Evolutionary conservation across 1,140 invertebrate genomes (phyloP).

Genomic region (Cecropterus lyciades): DNA sequence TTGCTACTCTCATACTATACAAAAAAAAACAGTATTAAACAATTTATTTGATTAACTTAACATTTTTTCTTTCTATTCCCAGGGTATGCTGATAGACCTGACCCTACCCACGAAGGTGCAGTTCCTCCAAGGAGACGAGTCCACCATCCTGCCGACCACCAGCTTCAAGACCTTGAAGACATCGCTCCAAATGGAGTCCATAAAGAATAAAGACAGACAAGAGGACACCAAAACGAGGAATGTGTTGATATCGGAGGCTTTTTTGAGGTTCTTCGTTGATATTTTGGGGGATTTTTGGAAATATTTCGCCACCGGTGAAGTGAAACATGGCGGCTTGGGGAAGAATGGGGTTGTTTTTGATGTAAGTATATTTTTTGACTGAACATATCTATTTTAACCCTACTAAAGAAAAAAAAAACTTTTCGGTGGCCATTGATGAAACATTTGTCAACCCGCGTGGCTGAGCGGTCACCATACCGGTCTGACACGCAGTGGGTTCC

Average conservation of each 20-base stretch:
- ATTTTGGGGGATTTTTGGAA: constrained; percentile 86
- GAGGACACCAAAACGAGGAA: constrained; percentile 83
- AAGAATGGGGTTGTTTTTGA: constrained; percentile 70
- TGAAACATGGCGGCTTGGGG: constrained; percentile 62
- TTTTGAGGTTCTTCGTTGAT: constrained; percentile 89
- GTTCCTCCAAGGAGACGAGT: constrained; percentile 87
- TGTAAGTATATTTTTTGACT: too few species aligned
- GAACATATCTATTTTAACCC: too few species aligned
- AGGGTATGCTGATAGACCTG: constrained; percentile 79
- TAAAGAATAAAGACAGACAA: constrained; percentile 66
- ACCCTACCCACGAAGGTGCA: constrained; percentile 65
- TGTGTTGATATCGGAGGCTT: constrained; percentile 88
- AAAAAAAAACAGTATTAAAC: too few species aligned
- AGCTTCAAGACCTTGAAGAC: constrained; percentile 87
- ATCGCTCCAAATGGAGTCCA: constrained; percentile 86
- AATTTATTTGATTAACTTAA: too few species aligned
- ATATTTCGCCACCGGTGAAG: constrained; percentile 63
- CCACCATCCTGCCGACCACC: constrained; percentile 87
- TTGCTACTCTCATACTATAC: too few species aligned
- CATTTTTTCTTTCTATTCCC: constrained; percentile 41
- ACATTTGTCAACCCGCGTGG: too few species aligned
- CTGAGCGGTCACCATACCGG: too few species aligned
- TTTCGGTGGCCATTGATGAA: too few species aligned
- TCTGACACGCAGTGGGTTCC: too few species aligned
- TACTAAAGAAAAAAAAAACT: too few species aligned